Evolutionary conservation across 2,113 vertebrate genomes (phyloP).

Genomic region (Campylomormyrus tamandua): DNA sequence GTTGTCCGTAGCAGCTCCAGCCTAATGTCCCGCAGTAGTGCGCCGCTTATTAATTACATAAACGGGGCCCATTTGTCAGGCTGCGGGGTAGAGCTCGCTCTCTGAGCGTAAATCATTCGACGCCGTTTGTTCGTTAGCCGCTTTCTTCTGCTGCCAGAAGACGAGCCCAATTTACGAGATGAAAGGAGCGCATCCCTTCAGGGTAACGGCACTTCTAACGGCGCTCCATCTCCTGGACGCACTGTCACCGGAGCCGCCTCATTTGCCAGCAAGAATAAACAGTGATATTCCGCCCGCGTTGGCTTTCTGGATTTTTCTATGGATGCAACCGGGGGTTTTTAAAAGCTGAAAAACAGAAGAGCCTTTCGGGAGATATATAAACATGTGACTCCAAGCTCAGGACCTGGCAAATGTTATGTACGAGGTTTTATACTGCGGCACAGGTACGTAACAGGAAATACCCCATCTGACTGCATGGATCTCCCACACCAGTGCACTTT

Average conservation of each 20-base stretch:
- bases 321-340: constrained; percentile 38
- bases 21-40: constrained; percentile 47
- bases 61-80: constrained; percentile 49
- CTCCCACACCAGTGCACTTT: not conserved
- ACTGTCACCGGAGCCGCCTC: constrained; percentile 57
- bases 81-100: constrained; percentile 49
- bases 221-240: constrained; percentile 53
- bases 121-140: constrained; percentile 31
- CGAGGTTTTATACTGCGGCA: not conserved
- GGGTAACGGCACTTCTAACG: constrained; percentile 59
- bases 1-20: not conserved
- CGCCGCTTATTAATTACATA: constrained; percentile 47
- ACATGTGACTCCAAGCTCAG: not conserved
- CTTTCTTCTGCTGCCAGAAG: constrained; percentile 61
- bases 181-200: constrained; percentile 60
- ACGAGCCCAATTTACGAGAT: constrained; percentile 53
- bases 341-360: not conserved
- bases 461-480: not conserved
- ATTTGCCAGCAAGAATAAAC: constrained; percentile 61
- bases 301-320: constrained; percentile 41
- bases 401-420: not conserved
- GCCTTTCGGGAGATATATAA: not conserved
- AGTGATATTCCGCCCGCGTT: constrained; percentile 56
- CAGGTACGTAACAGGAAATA: not conserved
- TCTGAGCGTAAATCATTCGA: constrained; percentile 38